phyloP scores from a whole-genome alignment of 2,888 invertebrate species.

The Drosophila longiperda region DNA sequence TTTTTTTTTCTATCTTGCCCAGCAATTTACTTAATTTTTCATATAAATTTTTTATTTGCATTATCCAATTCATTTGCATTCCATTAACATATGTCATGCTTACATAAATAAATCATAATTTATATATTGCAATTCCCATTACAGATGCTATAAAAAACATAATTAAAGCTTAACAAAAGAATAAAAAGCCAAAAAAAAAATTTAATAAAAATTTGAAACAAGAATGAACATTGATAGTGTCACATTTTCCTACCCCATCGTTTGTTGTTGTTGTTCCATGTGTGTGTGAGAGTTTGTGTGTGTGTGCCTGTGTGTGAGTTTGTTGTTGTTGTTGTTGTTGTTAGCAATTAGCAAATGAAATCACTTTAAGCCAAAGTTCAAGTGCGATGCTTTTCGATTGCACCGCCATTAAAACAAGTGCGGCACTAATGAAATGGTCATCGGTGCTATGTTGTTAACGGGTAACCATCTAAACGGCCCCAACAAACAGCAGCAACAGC shows the following conservation, averaged over 20 bases:
- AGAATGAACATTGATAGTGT: slow-evolving; percentile 43
- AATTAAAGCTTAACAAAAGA: slow-evolving; percentile 50
- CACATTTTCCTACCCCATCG: slow-evolving; percentile 26
- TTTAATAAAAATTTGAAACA: background rate
- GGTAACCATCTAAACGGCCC: slow-evolving; percentile 82
- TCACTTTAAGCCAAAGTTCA: slow-evolving; percentile 25
- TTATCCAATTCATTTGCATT: slow-evolving; percentile 38
- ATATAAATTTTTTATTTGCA: slow-evolving; percentile 41
- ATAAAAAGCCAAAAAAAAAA: slow-evolving; percentile 2
- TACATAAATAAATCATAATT: slow-evolving; percentile 54
- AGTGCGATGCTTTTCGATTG: slow-evolving; percentile 56
- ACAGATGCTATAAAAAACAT: slow-evolving; percentile 64
- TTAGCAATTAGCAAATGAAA: slow-evolving; percentile 25
- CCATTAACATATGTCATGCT: slow-evolving; percentile 16
- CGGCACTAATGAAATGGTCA: slow-evolving; percentile 85
- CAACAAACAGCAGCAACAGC: slow-evolving; percentile 63
- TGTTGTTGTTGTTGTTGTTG: slow-evolving; percentile 30
- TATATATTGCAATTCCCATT: slow-evolving; percentile 71
- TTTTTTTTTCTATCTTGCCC: slow-evolving; percentile 20
- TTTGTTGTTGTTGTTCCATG: slow-evolving; percentile 33
- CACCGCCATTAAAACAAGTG: slow-evolving; percentile 71
- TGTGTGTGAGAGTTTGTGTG: slow-evolving; percentile 3
- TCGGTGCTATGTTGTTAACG: slow-evolving; percentile 85
- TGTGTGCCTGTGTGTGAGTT: background rate
- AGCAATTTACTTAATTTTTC: slow-evolving; percentile 23